A percentile compares a stretch with the other conserved stretches of the same genome.
Evolutionary conservation across 2,888 invertebrate genomes (phyloP).

Genomic region (Noctua janthina): DNA sequence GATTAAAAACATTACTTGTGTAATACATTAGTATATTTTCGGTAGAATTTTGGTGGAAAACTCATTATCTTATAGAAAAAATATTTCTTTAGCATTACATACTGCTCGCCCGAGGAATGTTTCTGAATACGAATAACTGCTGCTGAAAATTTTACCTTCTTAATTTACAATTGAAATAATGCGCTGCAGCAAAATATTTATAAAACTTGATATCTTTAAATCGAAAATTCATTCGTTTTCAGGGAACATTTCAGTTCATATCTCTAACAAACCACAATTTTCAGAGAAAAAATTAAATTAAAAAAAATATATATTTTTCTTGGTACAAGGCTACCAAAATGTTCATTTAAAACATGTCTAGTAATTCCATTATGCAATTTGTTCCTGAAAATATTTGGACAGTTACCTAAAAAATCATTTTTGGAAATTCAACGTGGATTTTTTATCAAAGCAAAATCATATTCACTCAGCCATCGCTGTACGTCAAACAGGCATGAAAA

Average conservation of each 20-base stretch:
- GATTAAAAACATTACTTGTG: neutral
- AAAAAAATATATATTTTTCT: neutral
- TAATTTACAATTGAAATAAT: neutral
- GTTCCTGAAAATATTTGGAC: neutral
- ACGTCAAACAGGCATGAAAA: constrained; percentile 1
- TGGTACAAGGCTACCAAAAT: neutral
- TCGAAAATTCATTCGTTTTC: neutral
- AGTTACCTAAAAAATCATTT: neutral
- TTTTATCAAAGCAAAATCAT: constrained; percentile 18
- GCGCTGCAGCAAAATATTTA: neutral
- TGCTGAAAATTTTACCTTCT: too few species aligned
- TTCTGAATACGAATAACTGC: neutral
- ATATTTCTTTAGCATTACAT: neutral
- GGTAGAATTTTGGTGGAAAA: neutral
- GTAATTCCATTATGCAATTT: constrained; percentile 6
- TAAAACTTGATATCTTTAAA: neutral
- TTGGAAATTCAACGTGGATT: neutral
- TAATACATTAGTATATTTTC: neutral
- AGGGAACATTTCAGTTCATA: neutral
- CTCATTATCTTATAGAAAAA: neutral
- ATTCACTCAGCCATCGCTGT: constrained; percentile 2
- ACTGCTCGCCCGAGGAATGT: neutral
- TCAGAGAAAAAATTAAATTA: neutral
- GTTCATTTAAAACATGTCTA: neutral
- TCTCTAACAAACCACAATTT: neutral